These are phyloP conservation scores for Brachionus koreanus DNA, from an alignment of 1,140 invertebrate genomes.

Conservation along the genomic window DNA sequence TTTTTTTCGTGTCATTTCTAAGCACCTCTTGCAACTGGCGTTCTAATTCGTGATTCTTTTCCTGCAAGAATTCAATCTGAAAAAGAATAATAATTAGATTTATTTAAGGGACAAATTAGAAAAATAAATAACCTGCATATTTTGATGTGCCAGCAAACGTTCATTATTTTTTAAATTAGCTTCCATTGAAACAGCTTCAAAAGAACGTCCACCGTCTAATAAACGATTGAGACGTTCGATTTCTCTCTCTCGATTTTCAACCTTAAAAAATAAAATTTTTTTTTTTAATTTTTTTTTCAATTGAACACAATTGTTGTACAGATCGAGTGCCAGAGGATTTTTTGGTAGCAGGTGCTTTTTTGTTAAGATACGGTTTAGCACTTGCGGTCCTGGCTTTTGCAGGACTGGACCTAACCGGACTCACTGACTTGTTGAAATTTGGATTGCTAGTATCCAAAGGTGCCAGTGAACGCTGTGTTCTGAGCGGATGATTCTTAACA, in stretches of 20 bases:
- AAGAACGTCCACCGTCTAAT: slow-evolving; percentile 57
- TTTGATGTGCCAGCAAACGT: slow-evolving; percentile 57
- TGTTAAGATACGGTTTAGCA: not conserved
- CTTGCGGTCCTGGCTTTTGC: not conserved
- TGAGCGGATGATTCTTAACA: not conserved
- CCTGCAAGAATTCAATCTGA: slow-evolving; percentile 57
- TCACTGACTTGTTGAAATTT: slow-evolving; percentile 26
- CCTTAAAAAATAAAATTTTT: slow-evolving; percentile 47
- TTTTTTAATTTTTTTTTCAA: not conserved
- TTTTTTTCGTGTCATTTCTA: slow-evolving; percentile 22
- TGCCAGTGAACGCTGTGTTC: slow-evolving; percentile 16
- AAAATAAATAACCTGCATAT: slow-evolving; percentile 53
- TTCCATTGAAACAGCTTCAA: slow-evolving; percentile 57
- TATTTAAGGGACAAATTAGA: not conserved
- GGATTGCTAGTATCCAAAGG: slow-evolving; percentile 42
- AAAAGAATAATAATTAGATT: not conserved
- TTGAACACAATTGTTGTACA: not conserved
- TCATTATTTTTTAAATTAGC: slow-evolving; percentile 56
- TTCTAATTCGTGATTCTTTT: slow-evolving; percentile 55
- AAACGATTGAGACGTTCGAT: slow-evolving; percentile 56
- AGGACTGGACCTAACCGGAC: not conserved
- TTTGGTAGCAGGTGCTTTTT: not conserved
- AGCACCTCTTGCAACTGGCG: slow-evolving; percentile 50
- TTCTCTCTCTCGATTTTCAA: slow-evolving; percentile 56
- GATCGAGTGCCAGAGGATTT: not conserved